These are phyloP conservation scores for Aselliscus stoliczkanus DNA, from an alignment of 2,797 vertebrate genomes.

Conservation along the genomic window DNA sequence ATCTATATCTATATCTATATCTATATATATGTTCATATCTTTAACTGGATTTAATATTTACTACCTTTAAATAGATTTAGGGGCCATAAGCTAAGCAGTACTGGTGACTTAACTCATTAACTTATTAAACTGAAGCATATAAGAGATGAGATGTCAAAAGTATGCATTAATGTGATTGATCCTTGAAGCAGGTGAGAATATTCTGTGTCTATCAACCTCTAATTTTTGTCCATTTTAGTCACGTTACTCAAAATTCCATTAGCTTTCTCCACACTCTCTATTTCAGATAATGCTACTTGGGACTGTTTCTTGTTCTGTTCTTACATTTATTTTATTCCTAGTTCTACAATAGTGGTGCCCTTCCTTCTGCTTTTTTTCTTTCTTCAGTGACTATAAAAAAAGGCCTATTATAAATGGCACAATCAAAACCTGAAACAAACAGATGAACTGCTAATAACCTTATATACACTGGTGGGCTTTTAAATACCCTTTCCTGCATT, in stretches of 20 bases:
- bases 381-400: neutral
- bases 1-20: too few relatives aligned
- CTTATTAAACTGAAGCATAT: neutral
- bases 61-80: neutral
- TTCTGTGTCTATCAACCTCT: neutral
- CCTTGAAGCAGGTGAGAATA: neutral
- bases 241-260: neutral
- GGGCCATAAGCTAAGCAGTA: neutral
- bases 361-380: neutral
- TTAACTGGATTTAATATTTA: neutral
- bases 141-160: neutral
- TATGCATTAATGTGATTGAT: neutral
- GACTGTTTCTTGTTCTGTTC: neutral
- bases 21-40: too few relatives aligned
- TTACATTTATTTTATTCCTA: neutral
- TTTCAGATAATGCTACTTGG: neutral
- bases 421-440: constrained; percentile 24
- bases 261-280: neutral
- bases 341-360: neutral
- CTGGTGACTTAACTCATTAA: neutral
- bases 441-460: constrained; percentile 36
- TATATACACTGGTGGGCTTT: constrained; percentile 20
- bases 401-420: neutral
- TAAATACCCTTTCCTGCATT: constrained; percentile 18
- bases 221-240: neutral